Conservation (phyloP, 2,113 vertebrate species). For the Isichthys henryi region DNA sequence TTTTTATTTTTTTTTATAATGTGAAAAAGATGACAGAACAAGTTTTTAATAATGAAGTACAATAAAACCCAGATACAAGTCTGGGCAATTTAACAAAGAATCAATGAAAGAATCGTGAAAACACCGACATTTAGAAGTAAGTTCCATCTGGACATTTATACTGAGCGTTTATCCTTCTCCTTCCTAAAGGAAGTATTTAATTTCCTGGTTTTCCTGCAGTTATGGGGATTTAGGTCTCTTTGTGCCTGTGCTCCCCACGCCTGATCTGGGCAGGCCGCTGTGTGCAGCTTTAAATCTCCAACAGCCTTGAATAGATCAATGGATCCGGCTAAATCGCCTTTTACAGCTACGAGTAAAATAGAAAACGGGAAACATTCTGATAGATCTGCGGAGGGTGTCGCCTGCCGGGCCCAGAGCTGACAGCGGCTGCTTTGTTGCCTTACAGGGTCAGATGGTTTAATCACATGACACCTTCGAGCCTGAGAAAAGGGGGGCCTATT, state of each 20-base stretch:
- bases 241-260: neutral
- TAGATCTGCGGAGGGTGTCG: neutral
- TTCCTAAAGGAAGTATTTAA: neutral
- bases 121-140: neutral
- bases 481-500: neutral
- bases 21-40: neutral
- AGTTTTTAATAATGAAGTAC: neutral
- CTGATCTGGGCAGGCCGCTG: neutral
- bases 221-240: neutral
- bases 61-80: neutral
- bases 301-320: neutral
- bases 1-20: neutral
- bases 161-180: neutral
- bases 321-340: neutral
- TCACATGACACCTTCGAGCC: neutral
- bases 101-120: neutral
- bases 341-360: neutral
- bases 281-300: neutral
- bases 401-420: neutral
- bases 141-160: neutral
- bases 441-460: neutral
- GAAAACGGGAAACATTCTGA: neutral
- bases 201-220: neutral
- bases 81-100: neutral
- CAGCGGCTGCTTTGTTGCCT: neutral